Percentiles rank a stretch among this genome's conserved stretches.
Conservation (phyloP, 2,113 vertebrate species). For the Aldabrachelys gigantea region DNA sequence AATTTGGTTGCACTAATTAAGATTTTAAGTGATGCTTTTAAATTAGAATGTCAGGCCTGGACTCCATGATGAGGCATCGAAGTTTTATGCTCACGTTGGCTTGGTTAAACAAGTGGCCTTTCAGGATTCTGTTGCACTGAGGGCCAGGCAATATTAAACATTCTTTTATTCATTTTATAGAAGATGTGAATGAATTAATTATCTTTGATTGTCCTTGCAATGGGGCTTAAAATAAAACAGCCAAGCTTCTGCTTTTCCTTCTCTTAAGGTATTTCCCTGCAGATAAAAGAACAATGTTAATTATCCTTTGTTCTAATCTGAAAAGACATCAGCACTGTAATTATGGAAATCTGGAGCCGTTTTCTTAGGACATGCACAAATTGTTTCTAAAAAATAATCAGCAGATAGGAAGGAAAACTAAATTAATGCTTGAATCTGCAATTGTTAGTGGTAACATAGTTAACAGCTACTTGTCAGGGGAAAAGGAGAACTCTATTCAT, state of each 20-base stretch:
- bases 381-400: conserved; percentile 6
- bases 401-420: background rate
- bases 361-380: conserved; percentile 39
- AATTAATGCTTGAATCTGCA: background rate
- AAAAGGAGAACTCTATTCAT: background rate
- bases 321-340: conserved; percentile 57
- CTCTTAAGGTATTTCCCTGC: conserved; percentile 18
- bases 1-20: conserved; percentile 81
- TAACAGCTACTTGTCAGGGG: background rate
- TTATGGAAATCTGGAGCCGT: conserved; percentile 68
- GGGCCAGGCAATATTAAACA: conserved; percentile 56
- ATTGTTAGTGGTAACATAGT: background rate
- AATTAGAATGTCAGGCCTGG: conserved; percentile 80
- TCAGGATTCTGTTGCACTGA: background rate
- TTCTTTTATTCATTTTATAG: conserved; percentile 79
- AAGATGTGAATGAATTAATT: conserved; percentile 83
- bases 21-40: conserved; percentile 81
- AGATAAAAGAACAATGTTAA: conserved; percentile 51
- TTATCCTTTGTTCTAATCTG: conserved; percentile 60
- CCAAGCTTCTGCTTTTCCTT: conserved; percentile 20
- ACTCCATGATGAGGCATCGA: background rate
- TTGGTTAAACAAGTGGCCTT: conserved; percentile 38
- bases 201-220: conserved; percentile 72
- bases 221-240: conserved; percentile 65
- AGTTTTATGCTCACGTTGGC: conserved; percentile 37